Base-by-base conservation (phyloP, 2,797 vertebrate species). In the Gephyroberyx darwinii region DNA sequence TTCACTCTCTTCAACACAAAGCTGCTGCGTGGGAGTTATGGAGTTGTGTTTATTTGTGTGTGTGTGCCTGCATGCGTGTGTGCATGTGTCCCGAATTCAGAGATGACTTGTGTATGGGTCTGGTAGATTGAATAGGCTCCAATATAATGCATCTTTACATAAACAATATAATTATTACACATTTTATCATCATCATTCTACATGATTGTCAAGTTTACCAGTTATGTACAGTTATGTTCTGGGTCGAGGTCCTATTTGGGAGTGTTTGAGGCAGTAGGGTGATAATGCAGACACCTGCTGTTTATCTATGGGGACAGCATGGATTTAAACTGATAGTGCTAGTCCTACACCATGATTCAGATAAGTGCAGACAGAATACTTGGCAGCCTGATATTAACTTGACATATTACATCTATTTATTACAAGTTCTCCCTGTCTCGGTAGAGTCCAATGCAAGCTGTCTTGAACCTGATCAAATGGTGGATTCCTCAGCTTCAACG, bases 21-120 rank as follows among this genome's bases (percentile, higher is more conserved):
- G 73, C 85, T 75, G 81, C 81, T 65, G 83, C 50, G 83, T 91
- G 84, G 88, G 86, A 77, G 82, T 90, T 81, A 67, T 66, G 54
- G 37, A 48, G 68, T 39, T 67, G n/a, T 31, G 48, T 45, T 31
- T 67, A 37, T 48, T 8, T n/a, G 19, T 14, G 33, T 43, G 53
- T 51, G 4, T 35, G 33, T 35, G 33, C n/a, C 9, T 37, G 35
- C 35, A 37, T 47, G 47, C 47, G 16, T 57, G 58, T 57, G 53
- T 31, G 41, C 10, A 41, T 55, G 35, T 1, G 8, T n/a, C 58
- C 75, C 56, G 76, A 62, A 77, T 82, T 63, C 68, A 41, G 65
- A 66, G 75, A 58, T 75, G 61, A 81, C 81, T 77, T 73, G 56
- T 53, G 30, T 47, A n/a, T 19, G 1, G 13, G n/a, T 72, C 61